Conservation (phyloP, 2,888 invertebrate genomes). For the Atherix ibis region DNA sequence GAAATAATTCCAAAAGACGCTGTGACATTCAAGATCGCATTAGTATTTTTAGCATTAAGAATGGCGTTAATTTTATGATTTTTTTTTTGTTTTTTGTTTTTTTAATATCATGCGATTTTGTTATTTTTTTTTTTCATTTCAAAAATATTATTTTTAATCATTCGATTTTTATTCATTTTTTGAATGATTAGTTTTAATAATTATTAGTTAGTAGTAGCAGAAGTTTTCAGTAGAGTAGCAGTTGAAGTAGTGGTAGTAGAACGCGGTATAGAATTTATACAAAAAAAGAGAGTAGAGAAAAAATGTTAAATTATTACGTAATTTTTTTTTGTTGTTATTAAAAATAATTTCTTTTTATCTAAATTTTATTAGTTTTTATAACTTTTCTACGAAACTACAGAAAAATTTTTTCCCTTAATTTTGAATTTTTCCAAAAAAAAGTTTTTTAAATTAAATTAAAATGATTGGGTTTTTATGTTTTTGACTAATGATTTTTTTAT, state of each 20-base stretch:
- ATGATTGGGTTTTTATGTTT: too few relatives aligned
- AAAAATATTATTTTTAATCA: conserved; percentile 1
- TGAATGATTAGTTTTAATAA: conserved; percentile 4
- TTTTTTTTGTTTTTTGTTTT: conserved; percentile 12
- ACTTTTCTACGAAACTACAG: too few relatives aligned
- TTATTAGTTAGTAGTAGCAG: conserved; percentile 9
- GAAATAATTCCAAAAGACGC: conserved; percentile 99
- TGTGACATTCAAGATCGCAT: conserved; percentile 36
- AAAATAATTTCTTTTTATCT: not conserved
- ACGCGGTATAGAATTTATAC: conserved; percentile 14
- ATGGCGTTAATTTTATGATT: too few relatives aligned
- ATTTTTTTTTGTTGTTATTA: conserved; percentile 6
- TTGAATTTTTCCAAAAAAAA: too few relatives aligned
- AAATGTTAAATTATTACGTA: conserved; percentile 19
- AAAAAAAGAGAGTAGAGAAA: conserved; percentile 25
- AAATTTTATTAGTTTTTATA: too few relatives aligned
- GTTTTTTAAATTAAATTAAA: too few relatives aligned
- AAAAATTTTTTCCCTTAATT: too few relatives aligned
- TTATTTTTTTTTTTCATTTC: conserved; percentile 4
- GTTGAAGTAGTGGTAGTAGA: conserved; percentile 9
- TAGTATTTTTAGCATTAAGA: too few relatives aligned
- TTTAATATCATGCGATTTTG: conserved; percentile 3
- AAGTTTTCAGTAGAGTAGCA: conserved; percentile 4
- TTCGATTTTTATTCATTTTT: conserved; percentile 13
- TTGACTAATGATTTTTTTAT: too few relatives aligned